Conservation (phyloP, 1,140 invertebrate species). For the Armadillidium nasatum region DNA sequence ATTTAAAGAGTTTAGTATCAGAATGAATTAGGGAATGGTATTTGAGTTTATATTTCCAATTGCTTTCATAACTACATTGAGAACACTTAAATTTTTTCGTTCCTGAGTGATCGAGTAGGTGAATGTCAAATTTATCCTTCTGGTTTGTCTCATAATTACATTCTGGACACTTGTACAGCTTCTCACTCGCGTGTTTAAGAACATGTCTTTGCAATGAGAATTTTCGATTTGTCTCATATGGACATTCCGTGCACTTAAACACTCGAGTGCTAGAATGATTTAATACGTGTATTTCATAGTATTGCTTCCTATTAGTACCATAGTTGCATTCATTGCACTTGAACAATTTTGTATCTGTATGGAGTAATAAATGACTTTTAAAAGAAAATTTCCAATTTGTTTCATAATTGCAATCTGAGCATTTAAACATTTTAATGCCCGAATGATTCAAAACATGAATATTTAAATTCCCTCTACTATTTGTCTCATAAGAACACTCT, state of each 20-base stretch:
- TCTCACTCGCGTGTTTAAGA: constrained; percentile 22
- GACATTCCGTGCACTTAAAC: constrained; percentile 20
- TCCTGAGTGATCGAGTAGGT: constrained; percentile 18
- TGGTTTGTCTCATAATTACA: constrained; percentile 18
- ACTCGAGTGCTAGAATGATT: neutral
- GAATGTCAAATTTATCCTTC: constrained; percentile 18
- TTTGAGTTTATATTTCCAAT: constrained; percentile 27
- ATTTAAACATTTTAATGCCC: constrained; percentile 24
- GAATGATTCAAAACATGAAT: constrained; percentile 28
- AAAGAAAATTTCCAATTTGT: constrained; percentile 23
- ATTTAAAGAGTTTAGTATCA: constrained; percentile 22
- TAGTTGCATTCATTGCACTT: constrained; percentile 26
- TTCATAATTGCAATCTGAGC: constrained; percentile 21
- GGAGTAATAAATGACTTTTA: constrained; percentile 24
- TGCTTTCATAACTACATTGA: constrained; percentile 23
- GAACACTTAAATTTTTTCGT: constrained; percentile 13
- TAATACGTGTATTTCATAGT: too few species aligned
- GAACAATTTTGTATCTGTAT: constrained; percentile 23
- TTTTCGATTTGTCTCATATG: constrained; percentile 23
- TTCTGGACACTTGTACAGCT: constrained; percentile 20
- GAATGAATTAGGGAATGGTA: constrained; percentile 13
- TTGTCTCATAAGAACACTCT: constrained; percentile 19
- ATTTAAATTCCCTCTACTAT: constrained; percentile 22
- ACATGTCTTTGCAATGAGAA: constrained; percentile 20
- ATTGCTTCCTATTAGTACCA: too few species aligned